A percentile compares a stretch with the other conserved stretches of the same genome.
These are phyloP conservation scores for Helogale parvula DNA, from an alignment of 2,113 vertebrate genomes.

Conservation along the genomic window DNA sequence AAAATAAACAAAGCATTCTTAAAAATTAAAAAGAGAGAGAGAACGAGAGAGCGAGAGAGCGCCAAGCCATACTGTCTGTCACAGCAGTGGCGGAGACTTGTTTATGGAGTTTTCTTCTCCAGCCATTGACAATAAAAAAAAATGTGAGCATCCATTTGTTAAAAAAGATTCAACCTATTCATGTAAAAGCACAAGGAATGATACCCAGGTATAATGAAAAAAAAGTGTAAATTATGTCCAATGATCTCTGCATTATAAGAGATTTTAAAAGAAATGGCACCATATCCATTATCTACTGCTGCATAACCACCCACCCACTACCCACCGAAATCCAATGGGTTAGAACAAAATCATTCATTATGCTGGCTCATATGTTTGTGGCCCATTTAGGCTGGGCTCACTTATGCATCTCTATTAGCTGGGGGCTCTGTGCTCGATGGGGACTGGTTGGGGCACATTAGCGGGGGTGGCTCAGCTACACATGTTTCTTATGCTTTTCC, in stretches of 20 bases:
- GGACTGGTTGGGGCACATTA: not conserved
- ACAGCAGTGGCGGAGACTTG: not conserved
- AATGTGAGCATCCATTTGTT: not conserved
- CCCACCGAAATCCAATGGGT: not conserved
- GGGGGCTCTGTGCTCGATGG: not conserved
- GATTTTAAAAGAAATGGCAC: conserved; percentile 47
- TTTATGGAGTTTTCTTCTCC: not conserved
- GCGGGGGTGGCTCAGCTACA: not conserved
- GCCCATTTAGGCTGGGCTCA: conserved; percentile 6
- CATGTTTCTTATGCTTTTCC: not conserved
- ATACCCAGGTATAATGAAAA: not conserved
- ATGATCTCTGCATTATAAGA: not conserved
- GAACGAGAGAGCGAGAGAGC: too few species aligned
- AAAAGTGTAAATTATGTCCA: not conserved
- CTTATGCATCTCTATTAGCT: not conserved
- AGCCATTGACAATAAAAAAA: not conserved
- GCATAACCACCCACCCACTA: not conserved
- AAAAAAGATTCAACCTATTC: not conserved
- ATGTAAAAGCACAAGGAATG: conserved; percentile 22
- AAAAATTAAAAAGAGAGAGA: too few species aligned
- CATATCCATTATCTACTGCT: not conserved
- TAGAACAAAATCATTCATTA: conserved; percentile 21
- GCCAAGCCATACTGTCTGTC: not conserved
- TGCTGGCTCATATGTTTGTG: not conserved
- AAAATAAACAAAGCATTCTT: too few species aligned